Evolutionary conservation across 2,113 vertebrate genomes (phyloP).

Genomic region (Aspidoscelis tigris): DNA sequence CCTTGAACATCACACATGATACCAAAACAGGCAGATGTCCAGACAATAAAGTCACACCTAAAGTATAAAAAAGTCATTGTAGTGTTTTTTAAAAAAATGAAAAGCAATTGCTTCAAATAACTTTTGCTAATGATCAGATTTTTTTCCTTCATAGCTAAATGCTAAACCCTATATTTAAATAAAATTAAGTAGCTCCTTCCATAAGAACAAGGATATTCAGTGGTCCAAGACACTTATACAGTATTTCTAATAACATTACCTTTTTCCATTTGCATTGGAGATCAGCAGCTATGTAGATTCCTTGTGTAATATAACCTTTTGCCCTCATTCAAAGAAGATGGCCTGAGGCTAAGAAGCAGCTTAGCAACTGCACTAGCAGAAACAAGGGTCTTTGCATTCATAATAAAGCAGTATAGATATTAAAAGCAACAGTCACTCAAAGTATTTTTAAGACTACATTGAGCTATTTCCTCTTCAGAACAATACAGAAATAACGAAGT

Average conservation of each 20-base stretch:
- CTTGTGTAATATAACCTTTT: slow-evolving; percentile 11
- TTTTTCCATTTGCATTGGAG: neutral
- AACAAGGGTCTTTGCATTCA: slow-evolving; percentile 22
- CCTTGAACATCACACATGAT: slow-evolving; percentile 65
- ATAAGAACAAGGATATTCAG: slow-evolving; percentile 24
- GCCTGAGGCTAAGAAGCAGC: slow-evolving; percentile 8
- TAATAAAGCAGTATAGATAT: neutral
- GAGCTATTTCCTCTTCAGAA: neutral
- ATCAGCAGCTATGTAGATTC: neutral
- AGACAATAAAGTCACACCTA: slow-evolving; percentile 49
- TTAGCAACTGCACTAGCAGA: neutral
- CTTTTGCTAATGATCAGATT: slow-evolving; percentile 43
- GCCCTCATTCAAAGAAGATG: neutral
- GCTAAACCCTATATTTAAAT: slow-evolving; percentile 29
- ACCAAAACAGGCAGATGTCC: slow-evolving; percentile 64
- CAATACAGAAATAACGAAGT: neutral
- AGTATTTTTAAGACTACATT: neutral
- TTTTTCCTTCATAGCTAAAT: slow-evolving; percentile 37
- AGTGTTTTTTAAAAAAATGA: slow-evolving; percentile 23
- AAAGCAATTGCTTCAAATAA: slow-evolving; percentile 31
- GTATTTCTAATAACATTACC: slow-evolving; percentile 36
- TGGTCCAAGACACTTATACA: slow-evolving; percentile 30
- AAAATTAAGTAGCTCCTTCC: neutral
- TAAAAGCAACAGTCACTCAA: neutral
- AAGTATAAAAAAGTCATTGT: neutral